Conservation (phyloP, 35 echinoderm and acorn worm species). For the Chiridota heheva region DNA sequence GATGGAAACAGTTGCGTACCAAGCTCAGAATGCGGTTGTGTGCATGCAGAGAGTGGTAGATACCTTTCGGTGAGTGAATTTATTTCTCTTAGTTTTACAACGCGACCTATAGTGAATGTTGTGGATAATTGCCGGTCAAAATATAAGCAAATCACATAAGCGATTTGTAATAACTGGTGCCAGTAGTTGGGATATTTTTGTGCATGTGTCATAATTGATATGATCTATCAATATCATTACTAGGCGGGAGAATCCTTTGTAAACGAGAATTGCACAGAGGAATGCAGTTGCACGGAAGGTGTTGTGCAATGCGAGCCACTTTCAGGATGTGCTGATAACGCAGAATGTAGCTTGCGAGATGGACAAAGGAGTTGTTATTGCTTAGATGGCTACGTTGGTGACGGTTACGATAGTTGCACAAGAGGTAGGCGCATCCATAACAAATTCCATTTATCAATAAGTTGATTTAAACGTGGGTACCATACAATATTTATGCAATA, state of each 20-base stretch:
- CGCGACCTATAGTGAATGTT: too few relatives aligned
- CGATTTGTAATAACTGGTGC: too few relatives aligned
- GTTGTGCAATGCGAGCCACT: not conserved
- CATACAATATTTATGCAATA: not conserved
- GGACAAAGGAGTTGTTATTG: conserved; percentile 60
- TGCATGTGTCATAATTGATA: too few relatives aligned
- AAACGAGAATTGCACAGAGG: not conserved
- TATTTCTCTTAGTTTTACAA: too few relatives aligned
- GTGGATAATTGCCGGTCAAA: too few relatives aligned
- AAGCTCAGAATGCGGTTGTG: conserved; percentile 59
- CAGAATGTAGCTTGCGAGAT: conserved; percentile 35
- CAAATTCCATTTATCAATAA: too few relatives aligned
- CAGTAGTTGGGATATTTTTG: too few relatives aligned
- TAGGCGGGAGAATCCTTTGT: conserved; percentile 9
- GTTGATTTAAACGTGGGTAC: not conserved
- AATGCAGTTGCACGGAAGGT: not conserved
- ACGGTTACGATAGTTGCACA: not conserved
- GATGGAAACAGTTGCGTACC: conserved; percentile 57
- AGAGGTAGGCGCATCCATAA: too few relatives aligned
- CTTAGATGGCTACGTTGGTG: conserved; percentile 13
- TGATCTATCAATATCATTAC: too few relatives aligned
- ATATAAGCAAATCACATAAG: too few relatives aligned
- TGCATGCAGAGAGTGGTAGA: conserved; percentile 17
- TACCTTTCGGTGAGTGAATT: conserved; percentile 56
- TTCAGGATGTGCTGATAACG: not conserved